Conservation (phyloP, 2,113 vertebrate species). For the Baryphthengus martii region DNA sequence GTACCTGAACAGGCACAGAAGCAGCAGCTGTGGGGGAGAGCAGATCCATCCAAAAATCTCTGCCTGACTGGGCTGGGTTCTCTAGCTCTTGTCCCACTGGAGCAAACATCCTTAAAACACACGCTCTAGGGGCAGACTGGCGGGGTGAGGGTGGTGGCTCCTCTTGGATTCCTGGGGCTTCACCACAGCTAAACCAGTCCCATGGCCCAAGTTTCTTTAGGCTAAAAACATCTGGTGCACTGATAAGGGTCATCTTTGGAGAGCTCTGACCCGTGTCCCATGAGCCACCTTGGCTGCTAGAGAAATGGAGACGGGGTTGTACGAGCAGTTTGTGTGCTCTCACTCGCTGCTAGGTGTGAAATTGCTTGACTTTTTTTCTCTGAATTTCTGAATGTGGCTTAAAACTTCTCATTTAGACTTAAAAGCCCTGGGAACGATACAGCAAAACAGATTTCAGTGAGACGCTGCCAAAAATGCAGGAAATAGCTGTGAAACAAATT, state of each 20-base stretch:
- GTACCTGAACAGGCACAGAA: neutral
- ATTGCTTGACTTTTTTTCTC: neutral
- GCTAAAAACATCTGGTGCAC: neutral
- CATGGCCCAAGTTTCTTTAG: neutral
- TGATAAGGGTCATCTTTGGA: neutral
- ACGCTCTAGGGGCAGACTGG: neutral
- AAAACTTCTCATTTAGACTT: neutral
- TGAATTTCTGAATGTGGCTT: constrained; percentile 6
- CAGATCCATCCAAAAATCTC: neutral
- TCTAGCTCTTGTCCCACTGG: neutral
- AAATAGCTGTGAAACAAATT: constrained; percentile 57
- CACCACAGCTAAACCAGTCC: neutral
- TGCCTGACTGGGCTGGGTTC: neutral
- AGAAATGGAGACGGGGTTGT: neutral
- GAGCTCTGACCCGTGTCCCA: neutral
- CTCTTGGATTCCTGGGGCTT: neutral
- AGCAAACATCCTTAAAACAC: neutral
- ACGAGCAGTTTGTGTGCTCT: neutral
- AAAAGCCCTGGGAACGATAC: neutral
- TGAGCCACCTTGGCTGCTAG: neutral
- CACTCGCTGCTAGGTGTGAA: neutral
- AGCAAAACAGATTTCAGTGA: constrained; percentile 45
- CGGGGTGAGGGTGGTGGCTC: neutral
- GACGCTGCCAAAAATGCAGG: neutral
- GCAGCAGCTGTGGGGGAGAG: neutral